Evolutionary conservation across 1,140 invertebrate species (phyloP).

Genomic region (Branchinecta lindahli): DNA sequence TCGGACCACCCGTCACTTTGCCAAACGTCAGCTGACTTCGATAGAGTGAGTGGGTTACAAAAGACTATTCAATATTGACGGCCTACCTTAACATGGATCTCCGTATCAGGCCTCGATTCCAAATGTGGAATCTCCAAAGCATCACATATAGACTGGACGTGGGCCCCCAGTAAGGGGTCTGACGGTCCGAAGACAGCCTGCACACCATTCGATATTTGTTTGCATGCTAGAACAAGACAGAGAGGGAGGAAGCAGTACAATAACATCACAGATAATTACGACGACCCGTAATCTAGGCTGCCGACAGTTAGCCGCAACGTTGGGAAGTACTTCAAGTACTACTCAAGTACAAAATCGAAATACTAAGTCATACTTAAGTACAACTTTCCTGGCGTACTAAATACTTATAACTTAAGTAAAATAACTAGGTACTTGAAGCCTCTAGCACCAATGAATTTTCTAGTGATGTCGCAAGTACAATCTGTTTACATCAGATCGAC

Average conservation of each 20-base stretch:
- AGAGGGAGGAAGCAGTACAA: conserved; percentile 23
- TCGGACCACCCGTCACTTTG: too few relatives aligned
- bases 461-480: too few relatives aligned
- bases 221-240: conserved; percentile 51
- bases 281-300: conserved; percentile 1
- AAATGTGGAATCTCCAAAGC: conserved; percentile 72
- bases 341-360: too few relatives aligned
- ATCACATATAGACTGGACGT: conserved; percentile 77
- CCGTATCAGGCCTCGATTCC: conserved; percentile 52
- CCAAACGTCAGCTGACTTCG: too few relatives aligned
- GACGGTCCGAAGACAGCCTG: conserved; percentile 77
- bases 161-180: conserved; percentile 58
- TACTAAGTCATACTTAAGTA: too few relatives aligned
- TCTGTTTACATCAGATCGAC: too few relatives aligned
- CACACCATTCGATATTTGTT: conserved; percentile 64
- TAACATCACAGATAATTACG: background rate
- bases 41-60: background rate
- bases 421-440: too few relatives aligned
- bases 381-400: too few relatives aligned
- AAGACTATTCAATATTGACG: background rate
- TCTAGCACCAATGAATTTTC: too few relatives aligned
- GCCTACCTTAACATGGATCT: conserved; percentile 24
- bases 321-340: too few relatives aligned
- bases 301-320: background rate
- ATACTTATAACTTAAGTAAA: too few relatives aligned